Conservation (phyloP, 1,140 invertebrate genomes). For the Aphelenchoides fujianensis region DNA sequence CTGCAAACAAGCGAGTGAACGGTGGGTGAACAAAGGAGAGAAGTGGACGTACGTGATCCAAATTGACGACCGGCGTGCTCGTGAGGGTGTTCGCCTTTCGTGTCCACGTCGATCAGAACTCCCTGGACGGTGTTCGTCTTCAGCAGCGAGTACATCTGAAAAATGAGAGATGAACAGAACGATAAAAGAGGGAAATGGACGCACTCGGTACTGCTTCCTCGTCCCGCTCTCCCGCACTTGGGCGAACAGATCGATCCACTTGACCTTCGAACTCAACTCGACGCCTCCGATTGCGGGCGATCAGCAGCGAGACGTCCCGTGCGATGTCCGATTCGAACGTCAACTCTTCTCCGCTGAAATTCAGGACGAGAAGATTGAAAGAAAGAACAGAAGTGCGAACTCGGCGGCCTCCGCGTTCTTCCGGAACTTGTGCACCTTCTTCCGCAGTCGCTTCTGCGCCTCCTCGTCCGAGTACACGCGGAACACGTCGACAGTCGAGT, state of each 20-base stretch:
- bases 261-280: constrained; percentile 44
- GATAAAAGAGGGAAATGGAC: too few relatives aligned
- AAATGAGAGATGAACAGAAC: constrained; percentile 45
- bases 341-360: constrained; percentile 20
- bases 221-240: constrained; percentile 22
- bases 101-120: constrained; percentile 42
- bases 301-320: constrained; percentile 53
- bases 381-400: neutral
- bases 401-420: neutral
- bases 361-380: neutral
- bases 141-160: constrained; percentile 63
- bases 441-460: constrained; percentile 66
- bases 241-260: constrained; percentile 56
- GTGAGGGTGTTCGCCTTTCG: constrained; percentile 33
- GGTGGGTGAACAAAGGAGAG: constrained; percentile 2
- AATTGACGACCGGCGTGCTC: constrained; percentile 34
- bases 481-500: constrained; percentile 79
- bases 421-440: constrained; percentile 56
- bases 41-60: constrained; percentile 69
- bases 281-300: constrained; percentile 53
- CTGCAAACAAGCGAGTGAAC: constrained; percentile 58
- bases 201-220: constrained; percentile 38
- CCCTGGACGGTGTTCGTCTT: constrained; percentile 65
- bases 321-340: constrained; percentile 37
- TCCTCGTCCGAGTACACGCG: constrained; percentile 75